phyloP scores from a whole-genome alignment of 2,113 vertebrate genomes.

The Brevimyrus niger region DNA sequence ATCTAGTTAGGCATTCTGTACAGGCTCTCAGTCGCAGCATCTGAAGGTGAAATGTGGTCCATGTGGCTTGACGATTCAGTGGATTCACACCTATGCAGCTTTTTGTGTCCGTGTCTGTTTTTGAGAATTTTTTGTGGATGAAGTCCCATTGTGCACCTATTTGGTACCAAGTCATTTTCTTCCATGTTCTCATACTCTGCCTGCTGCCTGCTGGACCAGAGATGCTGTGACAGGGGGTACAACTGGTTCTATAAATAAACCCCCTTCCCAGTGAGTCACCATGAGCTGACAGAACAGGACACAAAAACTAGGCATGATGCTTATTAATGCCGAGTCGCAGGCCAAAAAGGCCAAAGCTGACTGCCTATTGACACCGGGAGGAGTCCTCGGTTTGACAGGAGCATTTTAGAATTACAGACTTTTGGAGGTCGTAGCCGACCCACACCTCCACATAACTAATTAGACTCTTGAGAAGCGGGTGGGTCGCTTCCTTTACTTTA shows the following conservation, averaged over 20 bases:
- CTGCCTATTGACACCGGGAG: background rate
- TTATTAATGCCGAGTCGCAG: conserved; percentile 7
- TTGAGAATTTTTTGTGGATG: background rate
- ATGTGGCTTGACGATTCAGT: background rate
- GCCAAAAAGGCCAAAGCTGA: background rate
- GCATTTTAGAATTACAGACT: background rate
- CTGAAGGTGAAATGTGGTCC: background rate
- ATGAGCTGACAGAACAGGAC: conserved; percentile 2
- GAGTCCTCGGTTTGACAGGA: background rate
- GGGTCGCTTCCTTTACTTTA: no score
- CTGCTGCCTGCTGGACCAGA: background rate
- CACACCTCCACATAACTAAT: background rate
- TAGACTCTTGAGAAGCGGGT: no score
- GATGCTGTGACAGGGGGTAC: conserved; percentile 36
- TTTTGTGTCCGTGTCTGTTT: background rate
- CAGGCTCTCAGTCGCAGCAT: background rate
- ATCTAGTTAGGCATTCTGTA: background rate
- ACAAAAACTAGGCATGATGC: background rate
- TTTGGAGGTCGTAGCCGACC: background rate
- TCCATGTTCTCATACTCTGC: conserved; percentile 18
- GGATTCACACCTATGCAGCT: background rate
- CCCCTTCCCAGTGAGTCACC: conserved; percentile 42
- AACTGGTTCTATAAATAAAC: conserved; percentile 44
- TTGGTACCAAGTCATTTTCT: background rate
- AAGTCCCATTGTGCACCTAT: background rate